These are phyloP conservation scores for Caradrina clavipalpis DNA, from an alignment of 2,888 invertebrate species.

Conservation along the genomic window DNA sequence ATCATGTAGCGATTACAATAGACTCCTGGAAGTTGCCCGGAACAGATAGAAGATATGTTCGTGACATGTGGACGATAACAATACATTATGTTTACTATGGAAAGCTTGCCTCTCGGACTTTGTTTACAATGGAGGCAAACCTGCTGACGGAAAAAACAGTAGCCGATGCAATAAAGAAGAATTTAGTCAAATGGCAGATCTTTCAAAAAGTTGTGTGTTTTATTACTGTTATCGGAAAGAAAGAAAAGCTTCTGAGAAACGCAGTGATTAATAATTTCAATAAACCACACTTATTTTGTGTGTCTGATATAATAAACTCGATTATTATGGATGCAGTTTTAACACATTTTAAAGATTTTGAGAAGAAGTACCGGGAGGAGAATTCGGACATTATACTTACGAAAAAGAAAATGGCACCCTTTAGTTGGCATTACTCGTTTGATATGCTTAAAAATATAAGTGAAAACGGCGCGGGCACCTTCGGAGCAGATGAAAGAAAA, in stretches of 20 bases:
- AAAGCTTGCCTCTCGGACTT: constrained; percentile 1
- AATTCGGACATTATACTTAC: neutral
- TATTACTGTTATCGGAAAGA: neutral
- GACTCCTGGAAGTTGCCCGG: constrained; percentile 3
- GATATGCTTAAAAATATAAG: neutral
- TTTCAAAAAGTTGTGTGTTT: constrained; percentile 12
- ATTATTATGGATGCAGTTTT: neutral
- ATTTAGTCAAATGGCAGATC: neutral
- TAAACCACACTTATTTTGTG: neutral
- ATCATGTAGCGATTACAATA: constrained; percentile 16
- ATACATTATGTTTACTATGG: constrained; percentile 17
- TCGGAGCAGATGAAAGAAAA: neutral
- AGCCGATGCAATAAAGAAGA: neutral
- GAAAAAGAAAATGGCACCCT: neutral
- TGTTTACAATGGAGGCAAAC: constrained; percentile 3
- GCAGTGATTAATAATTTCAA: neutral
- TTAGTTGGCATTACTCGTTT: constrained; percentile 21
- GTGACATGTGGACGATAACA: constrained; percentile 9
- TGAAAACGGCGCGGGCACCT: neutral
- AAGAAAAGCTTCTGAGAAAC: neutral
- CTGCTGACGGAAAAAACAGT: neutral
- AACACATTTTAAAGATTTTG: neutral
- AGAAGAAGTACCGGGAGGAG: neutral
- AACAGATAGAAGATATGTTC: neutral
- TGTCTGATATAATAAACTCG: neutral